Conservation (phyloP, 2,113 vertebrate genomes). For the Sylvilagus bachmani region DNA sequence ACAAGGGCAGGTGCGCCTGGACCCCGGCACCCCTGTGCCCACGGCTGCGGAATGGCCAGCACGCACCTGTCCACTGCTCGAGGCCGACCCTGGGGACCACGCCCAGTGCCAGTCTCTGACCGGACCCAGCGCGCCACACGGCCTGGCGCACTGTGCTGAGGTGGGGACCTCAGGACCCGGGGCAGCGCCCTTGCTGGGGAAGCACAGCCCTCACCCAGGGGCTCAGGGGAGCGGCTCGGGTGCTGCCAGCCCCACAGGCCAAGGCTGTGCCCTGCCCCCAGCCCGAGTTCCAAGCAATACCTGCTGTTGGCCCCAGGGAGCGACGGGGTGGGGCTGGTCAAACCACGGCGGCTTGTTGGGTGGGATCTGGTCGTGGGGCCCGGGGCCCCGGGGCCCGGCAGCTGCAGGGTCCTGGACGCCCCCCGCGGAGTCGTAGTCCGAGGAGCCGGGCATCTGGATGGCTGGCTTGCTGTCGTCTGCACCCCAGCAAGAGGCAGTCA, state of each 20-base stretch:
- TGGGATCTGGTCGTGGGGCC: constrained; percentile 92
- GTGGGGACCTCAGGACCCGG: too few relatives aligned
- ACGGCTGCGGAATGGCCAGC: too few relatives aligned
- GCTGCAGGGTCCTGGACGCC: constrained; percentile 89
- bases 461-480: constrained; percentile 94
- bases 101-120: neutral
- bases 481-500: neutral
- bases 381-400: constrained; percentile 88
- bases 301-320: constrained; percentile 94
- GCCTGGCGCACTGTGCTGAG: neutral
- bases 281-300: constrained; percentile 68
- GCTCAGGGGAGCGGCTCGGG: too few relatives aligned
- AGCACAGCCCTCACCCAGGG: too few relatives aligned
- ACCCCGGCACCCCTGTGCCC: too few relatives aligned
- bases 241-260: neutral
- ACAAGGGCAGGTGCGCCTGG: too few relatives aligned
- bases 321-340: constrained; percentile 95
- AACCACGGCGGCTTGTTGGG: constrained; percentile 96
- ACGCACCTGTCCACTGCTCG: too few relatives aligned
- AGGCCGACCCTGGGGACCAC: too few relatives aligned
- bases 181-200: too few relatives aligned
- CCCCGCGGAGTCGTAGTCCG: constrained; percentile 91
- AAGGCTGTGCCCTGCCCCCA: neutral
- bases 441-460: constrained; percentile 90
- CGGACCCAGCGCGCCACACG: neutral